Evolutionary conservation across 37 sponge, comb jelly and placozoan species (phyloP).

Genomic region (Ianthella basta): DNA sequence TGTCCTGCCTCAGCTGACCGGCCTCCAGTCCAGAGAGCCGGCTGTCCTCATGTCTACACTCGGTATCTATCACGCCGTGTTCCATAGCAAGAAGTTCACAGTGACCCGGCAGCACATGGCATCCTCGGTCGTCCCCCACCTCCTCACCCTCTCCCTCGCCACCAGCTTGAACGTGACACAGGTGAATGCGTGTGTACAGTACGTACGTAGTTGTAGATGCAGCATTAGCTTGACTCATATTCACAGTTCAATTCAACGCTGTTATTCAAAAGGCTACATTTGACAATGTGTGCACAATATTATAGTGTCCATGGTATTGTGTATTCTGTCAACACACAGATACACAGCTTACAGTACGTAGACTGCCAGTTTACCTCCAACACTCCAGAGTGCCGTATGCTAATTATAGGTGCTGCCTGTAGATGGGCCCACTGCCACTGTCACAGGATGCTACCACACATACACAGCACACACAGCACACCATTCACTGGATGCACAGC

Average conservation of each 20-base stretch:
- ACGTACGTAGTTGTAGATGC: neutral
- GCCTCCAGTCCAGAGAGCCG: conserved; percentile 70
- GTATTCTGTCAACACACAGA: no score
- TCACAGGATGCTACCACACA: no score
- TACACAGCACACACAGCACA: no score
- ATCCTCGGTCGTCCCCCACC: conserved; percentile 58
- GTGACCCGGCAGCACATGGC: conserved; percentile 68
- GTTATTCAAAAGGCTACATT: no score
- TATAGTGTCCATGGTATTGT: no score
- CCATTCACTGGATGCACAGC: no score
- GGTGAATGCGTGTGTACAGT: conserved; percentile 40
- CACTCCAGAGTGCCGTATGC: no score
- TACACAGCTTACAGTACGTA: no score
- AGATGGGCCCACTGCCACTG: no score
- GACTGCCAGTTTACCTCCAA: no score
- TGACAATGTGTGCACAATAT: no score
- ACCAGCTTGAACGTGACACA: conserved; percentile 69
- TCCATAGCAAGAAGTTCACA: conserved; percentile 62
- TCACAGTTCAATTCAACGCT: neutral
- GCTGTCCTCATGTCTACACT: conserved; percentile 87
- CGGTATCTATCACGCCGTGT: conserved; percentile 67
- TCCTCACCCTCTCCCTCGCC: conserved; percentile 71
- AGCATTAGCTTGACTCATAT: neutral
- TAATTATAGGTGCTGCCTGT: no score
- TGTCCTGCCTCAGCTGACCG: conserved; percentile 57